Conservation (phyloP, 2,888 invertebrate genomes). For the Oligia fasciuncula region DNA sequence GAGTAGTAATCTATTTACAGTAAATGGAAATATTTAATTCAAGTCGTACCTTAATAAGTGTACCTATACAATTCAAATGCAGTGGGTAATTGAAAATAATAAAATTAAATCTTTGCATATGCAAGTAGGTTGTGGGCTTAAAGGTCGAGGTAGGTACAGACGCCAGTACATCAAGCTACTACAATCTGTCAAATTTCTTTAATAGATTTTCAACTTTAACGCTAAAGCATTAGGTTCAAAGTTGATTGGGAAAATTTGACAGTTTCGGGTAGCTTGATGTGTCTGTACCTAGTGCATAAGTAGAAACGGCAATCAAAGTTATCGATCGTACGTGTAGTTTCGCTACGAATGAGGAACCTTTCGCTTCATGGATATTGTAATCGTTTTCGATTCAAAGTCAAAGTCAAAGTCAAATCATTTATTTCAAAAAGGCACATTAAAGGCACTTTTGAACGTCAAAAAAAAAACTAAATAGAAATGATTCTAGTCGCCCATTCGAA, state of each 20-base stretch:
- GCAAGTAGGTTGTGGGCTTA: constrained; percentile 28
- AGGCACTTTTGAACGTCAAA: too few relatives aligned
- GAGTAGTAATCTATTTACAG: constrained; percentile 18
- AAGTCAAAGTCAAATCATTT: too few relatives aligned
- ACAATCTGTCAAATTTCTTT: too few relatives aligned
- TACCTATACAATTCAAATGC: constrained; percentile 31
- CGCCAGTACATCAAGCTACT: too few relatives aligned
- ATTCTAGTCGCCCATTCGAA: too few relatives aligned
- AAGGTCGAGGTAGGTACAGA: constrained; percentile 35
- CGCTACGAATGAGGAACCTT: constrained; percentile 16
- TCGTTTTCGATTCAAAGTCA: constrained; percentile 17
- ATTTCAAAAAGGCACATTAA: too few relatives aligned
- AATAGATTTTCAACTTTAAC: too few relatives aligned
- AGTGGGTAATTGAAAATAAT: constrained; percentile 31
- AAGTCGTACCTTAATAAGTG: constrained; percentile 1
- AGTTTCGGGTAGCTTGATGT: too few relatives aligned
- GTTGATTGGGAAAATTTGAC: too few relatives aligned
- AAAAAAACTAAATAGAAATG: too few relatives aligned
- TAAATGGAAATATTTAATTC: constrained; percentile 24
- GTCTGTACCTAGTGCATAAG: not conserved
- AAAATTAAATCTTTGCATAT: constrained; percentile 46
- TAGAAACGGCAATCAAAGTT: constrained; percentile 30
- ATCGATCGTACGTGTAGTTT: constrained; percentile 36
- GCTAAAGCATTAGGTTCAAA: too few relatives aligned
- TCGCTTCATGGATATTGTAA: constrained; percentile 4